Base-by-base conservation (phyloP, 1,140 invertebrate genomes). In the Anadara kagoshimensis region DNA sequence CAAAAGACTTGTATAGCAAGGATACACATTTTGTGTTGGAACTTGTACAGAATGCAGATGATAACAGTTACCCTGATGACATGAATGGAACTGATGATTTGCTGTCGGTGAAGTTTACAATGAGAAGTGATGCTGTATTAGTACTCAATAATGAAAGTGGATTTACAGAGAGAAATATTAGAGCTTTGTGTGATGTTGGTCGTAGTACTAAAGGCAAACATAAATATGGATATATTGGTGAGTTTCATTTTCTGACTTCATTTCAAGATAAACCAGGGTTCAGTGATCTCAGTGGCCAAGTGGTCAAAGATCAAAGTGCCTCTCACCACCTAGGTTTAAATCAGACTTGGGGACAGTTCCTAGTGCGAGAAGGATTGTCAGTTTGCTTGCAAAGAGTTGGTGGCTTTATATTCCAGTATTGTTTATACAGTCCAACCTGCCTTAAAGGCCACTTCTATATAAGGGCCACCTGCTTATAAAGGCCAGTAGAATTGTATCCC, bases 11-110 rank as follows among this genome's bases (percentile, higher is more conserved):
- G 22, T 90, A 90, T 78, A 88, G 83, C 74, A 89, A 87, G 66
- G 88, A 89, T 53, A 87, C 88, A 5, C 89, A 90, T 74, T 90
- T 90, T 82, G 87, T 90, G 1, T 69, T 90, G 29, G 87, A 83
- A 58, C 36, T 83, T 62, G 76, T 88, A 26, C 87, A 88, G 76
- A 90, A 90, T 82, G 89, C 89, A 43, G 89, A 90, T 58, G 89
- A 90, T 77, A 90, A 90, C 73, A 56, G 65, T 45, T 90, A 90
- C 76, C 65, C 77, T 11, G 73, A 76, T 11, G 56, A 78, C 1
- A 44, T 83, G 10, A 41, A 73, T 45, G 62, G 49, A 4, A 57
- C 64, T 43, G 51, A 53, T 5, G 49, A 29, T 14, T 57, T 54
- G 20, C 88, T 88, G 1, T 73, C 85, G 5, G 80, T 88, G 11